Evolutionary conservation across 2,888 invertebrate species (phyloP), one percentile per base, ranked within the genome.

Genomic region (Spialia ferax): DNA sequence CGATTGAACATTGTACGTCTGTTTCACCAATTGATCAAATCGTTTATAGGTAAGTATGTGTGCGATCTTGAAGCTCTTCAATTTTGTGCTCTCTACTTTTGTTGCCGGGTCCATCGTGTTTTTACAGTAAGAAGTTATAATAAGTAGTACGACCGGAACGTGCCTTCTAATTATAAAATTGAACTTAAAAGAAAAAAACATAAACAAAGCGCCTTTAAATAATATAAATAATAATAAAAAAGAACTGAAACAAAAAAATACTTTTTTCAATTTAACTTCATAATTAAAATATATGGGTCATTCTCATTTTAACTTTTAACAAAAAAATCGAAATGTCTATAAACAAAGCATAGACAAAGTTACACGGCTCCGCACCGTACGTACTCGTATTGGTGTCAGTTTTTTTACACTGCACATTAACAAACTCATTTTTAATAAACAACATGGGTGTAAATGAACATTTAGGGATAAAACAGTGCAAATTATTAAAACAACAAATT

Each of bases 101-200:
- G 18, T 71, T 74, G 73, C 73, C 74, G 72, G 73, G 70, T 69
- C 69, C 74, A 69, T 72, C 73, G 74, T 74, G 74, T 74, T 70
- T 73, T 68, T 72, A 74, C 73, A 74, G 50, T 55, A 60, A 59
- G 1, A 38, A 18, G 48, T 48, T 20, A 48, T 23, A 42, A 15
- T 71, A 67, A n/a, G n/a, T 54, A 18, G 23, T 55, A 61, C 67
- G 67, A 67, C 70, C 69, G 69, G 71, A 74, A 63, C 69, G 74
- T 75, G 75, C 75, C 73, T 69, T 73, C 70, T 74, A 74, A 69
- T 18, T 45, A 45, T 8, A 45, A 13, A 62, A 59, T 55, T 13
- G 0, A 64, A 59, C 23, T 22, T 20, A 57, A 64, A 57, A 7
- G 23, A 66, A 56, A 1, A 63, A 56, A 18, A 50, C 5, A 42